Evolutionary conservation across 1,140 invertebrate species (phyloP), one percentile per base, ranked within the genome.

Genomic region (Cryptotermes secundus): DNA sequence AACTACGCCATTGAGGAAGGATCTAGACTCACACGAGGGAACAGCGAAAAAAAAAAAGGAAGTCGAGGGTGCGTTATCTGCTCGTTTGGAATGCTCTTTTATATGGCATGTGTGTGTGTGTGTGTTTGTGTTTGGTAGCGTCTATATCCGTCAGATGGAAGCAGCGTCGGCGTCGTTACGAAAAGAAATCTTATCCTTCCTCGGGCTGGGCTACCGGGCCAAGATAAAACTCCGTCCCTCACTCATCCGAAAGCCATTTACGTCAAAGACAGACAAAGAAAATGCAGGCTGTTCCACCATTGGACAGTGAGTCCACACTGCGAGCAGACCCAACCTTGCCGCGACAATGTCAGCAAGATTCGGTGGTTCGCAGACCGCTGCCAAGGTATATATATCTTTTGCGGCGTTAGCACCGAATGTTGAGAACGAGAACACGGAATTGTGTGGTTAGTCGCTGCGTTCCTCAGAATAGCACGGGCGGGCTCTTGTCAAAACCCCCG

Each of bases 241-340:
- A 31, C n/a, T 72, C 59, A 72, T 72, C 59, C 59, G 59, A 72
- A 72, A 72, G 59, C 59, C n/a, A 72, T 72, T 72, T 72, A 72
- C 59, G 59, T 72, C 59, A 72, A 72, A 72, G 26, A 72, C 59
- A 72, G 59, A 72, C 59, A 31, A n/a, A 14, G 26, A 4, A 72
- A 72, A 72, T 72, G 59, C 26, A 72, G 26, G 59, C 59, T 4
- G n/a, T n/a, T 26, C 19, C n/a, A 72, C 26, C 59, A 72, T 14
- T 22, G 16, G 45, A 14, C 3, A 3, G 14, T 22, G 16, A 3
- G 45, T 49, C 45, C 45, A 49, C 22, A 19, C 45, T 19, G 45
- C 14, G 45, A 49, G 14, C 14, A 49, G 16, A 49, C 45, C 3
- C 45, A 49, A 49, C 6, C 45, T 19, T 4, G 10, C 45, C 3